Base-by-base conservation (phyloP, 2,797 vertebrate genomes). In the Austrolebias charrua region DNA sequence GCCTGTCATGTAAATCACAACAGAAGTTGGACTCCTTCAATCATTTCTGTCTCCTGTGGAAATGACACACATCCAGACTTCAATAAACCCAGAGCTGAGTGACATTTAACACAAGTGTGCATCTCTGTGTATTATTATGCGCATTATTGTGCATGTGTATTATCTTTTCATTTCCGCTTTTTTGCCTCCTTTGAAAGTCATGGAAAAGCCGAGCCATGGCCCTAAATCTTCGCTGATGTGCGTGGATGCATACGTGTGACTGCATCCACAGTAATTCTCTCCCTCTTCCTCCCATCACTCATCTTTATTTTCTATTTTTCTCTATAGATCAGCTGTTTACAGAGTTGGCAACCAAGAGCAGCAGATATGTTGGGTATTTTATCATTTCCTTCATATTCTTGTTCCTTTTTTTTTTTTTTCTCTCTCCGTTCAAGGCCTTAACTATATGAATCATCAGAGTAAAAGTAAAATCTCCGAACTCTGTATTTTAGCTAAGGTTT, bases 151-250 rank as follows among this genome's bases (percentile, higher is more conserved):
- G 78, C 9, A 14, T 61, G 80, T 72, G 69, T 65, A 70, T 80
- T 77, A 84, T 83, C 79, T 86, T 86, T 89, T 90, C 83, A 88
- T 88, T 87, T 88, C 81, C 79, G 63, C 55, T 60, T 66, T n/a
- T 71, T 80, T 43, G 58, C 68, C 81, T 64, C 63, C 55, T 84
- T 84, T 84, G 77, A 86, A 88, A 83, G 72, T 83, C 81, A 81
- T 75, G 63, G 58, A 73, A 70, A 73, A 61, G 63, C 75, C 57
- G 44, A 55, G 69, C 62, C 79, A 29, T n/a, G 42, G 56, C 69
- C 63, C 66, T 60, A 78, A 80, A 76, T 83, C 79, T 81, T 80
- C 65, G 66, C 60, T 4, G 18, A 55, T 55, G 40, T 61, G 40
- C 56, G 66, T 56, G 56, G 28, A 48, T 54, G 28, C 51, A 40